Evolutionary conservation across 2,888 invertebrate genomes (phyloP).

Genomic region (Rhyacophila evoluta): DNA sequence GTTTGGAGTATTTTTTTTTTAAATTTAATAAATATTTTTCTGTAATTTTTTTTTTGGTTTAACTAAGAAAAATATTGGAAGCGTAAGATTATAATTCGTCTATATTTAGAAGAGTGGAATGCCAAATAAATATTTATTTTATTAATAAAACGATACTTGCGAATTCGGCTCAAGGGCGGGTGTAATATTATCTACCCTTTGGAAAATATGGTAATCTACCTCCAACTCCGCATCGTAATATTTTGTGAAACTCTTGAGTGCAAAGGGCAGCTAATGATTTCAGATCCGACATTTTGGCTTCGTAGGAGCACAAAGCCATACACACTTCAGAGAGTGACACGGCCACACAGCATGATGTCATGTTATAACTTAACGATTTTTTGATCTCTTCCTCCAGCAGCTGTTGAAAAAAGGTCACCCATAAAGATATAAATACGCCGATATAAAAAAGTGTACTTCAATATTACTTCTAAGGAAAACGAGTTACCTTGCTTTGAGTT

Average conservation of each 20-base stretch:
- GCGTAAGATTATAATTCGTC: too few relatives aligned
- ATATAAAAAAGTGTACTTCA: background rate
- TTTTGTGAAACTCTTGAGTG: constrained; percentile 80
- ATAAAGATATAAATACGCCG: constrained; percentile 23
- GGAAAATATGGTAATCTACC: constrained; percentile 58
- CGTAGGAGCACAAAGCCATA: constrained; percentile 83
- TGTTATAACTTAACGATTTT: constrained; percentile 77
- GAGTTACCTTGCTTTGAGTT: constrained; percentile 74
- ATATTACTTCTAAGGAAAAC: constrained; percentile 7
- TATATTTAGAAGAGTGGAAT: background rate
- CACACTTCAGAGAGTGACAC: constrained; percentile 78
- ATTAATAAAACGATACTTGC: background rate
- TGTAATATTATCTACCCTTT: background rate
- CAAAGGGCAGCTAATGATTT: constrained; percentile 80
- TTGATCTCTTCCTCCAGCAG: constrained; percentile 72
- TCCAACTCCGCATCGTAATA: constrained; percentile 76
- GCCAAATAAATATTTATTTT: background rate
- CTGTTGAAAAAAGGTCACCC: constrained; percentile 59
- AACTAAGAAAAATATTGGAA: too few relatives aligned
- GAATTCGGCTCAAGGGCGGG: background rate
- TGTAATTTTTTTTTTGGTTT: too few relatives aligned
- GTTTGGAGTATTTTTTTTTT: too few relatives aligned
- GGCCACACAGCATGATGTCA: constrained; percentile 81
- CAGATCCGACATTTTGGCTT: constrained; percentile 85
- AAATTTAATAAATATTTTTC: too few relatives aligned